Evolutionary conservation across 2,113 vertebrate species (phyloP), one percentile per base, ranked within the genome.

Genomic region (Oreochromis aureus): DNA sequence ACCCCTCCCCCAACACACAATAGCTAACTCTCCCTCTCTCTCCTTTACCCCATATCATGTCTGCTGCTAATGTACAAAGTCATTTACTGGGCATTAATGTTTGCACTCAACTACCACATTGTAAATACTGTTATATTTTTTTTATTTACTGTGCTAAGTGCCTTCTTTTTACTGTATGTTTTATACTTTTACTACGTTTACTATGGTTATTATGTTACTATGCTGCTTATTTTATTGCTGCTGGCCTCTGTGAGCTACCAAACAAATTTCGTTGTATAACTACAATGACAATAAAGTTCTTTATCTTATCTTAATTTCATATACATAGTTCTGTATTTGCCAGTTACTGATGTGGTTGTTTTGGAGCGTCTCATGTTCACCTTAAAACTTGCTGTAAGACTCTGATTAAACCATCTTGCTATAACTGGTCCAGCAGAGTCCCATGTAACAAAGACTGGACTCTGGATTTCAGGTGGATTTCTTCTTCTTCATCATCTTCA

Each of bases 251-350:
- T 56, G n/a, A 55, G 3, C n/a, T 55, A 55, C n/a, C n/a, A 56
- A 56, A 56, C 54, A 56, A 27, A 7, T 56, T 56, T 24, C 0
- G 4, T 24, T 56, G 54, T 56, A 56, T 56, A 56, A 56, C n/a
- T 1, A 55, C n/a, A 24, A 55, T 55, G 6, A 6, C 54, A 55
- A 56, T 24, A 56, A 56, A 4, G 22, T 56, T 55, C 10, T 7
- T 55, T 1, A 10, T 53, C 8, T 53, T 2, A 11, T 41, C 4
- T 5, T 3, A 12, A 27, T 27, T 27, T 27, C 27, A 27, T 27
- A 27, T 4, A 0, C 53, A 22, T 55, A 4, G n/a, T 24, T 56
- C 0, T 56, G 54, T 24, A 56, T 56, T 56, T 22, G 19, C 53
- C 0, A 48, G 53, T 1, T 24, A 3, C 54, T 56, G 22, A 4